Evolutionary conservation across 2,113 vertebrate species (phyloP).

Genomic region (Canis aureus): DNA sequence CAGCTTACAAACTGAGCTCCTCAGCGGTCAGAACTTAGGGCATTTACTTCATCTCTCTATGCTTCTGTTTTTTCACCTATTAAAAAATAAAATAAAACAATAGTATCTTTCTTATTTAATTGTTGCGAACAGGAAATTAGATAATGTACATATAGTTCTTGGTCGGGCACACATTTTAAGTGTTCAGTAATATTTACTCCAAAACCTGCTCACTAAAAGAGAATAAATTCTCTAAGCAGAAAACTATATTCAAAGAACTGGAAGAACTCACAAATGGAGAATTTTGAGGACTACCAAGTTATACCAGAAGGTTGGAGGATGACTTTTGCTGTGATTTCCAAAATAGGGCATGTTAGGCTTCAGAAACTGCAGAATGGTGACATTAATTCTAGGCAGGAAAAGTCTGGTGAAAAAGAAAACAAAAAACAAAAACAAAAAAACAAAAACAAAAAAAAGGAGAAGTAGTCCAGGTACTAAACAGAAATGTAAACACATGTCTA

Average conservation of each 20-base stretch:
- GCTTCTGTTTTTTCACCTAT: neutral
- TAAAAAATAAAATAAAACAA: conserved; percentile 45
- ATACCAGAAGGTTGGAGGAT: neutral
- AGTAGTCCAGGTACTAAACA: neutral
- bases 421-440: neutral
- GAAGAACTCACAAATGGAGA: neutral
- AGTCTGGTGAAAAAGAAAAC: neutral
- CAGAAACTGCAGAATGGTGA: conserved; percentile 4
- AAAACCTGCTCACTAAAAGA: conserved; percentile 7
- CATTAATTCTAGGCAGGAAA: neutral
- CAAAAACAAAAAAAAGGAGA: neutral
- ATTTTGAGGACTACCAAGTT: conserved; percentile 1
- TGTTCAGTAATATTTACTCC: neutral
- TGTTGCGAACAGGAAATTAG: neutral
- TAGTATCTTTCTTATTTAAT: neutral
- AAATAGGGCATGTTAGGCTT: conserved; percentile 11
- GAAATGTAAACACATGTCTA: conserved; percentile 35
- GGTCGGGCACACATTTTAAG: conserved; percentile 6
- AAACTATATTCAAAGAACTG: neutral
- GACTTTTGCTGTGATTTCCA: conserved; percentile 50
- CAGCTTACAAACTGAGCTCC: neutral
- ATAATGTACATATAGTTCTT: neutral
- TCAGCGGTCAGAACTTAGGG: neutral
- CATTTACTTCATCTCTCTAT: neutral
- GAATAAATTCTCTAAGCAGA: neutral